Percentiles rank a stretch among this genome's conserved stretches.
phyloP scores from a whole-genome alignment of 2,113 vertebrate species.

The Leucoraja erinaceus region DNA sequence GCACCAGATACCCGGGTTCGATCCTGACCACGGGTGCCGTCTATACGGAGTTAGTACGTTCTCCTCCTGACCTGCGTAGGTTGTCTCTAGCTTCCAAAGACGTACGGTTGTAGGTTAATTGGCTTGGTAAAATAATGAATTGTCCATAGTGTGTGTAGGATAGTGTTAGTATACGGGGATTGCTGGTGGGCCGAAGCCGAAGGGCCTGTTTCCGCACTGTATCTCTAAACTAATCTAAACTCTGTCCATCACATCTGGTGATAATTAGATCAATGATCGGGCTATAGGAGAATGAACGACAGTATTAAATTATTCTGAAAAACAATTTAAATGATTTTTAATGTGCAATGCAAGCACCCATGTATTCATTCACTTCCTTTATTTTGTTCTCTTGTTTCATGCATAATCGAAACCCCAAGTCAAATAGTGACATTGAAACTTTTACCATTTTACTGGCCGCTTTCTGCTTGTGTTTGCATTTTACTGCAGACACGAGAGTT shows the following conservation, averaged over 20 bases:
- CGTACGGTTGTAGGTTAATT: too few species aligned
- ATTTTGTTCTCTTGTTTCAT: neutral
- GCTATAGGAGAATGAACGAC: neutral
- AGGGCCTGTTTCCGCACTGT: too few species aligned
- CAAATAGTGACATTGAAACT: neutral
- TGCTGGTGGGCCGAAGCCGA: too few species aligned
- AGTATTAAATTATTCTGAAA: neutral
- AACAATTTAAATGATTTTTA: neutral
- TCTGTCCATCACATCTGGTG: neutral
- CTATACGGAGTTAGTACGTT: too few species aligned
- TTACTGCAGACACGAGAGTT: neutral
- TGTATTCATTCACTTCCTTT: neutral
- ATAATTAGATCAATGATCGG: conserved; percentile 28
- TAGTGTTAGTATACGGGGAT: too few species aligned
- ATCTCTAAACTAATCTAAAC: neutral
- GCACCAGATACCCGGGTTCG: too few species aligned
- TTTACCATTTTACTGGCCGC: neutral
- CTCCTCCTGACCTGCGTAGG: too few species aligned
- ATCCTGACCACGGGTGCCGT: too few species aligned
- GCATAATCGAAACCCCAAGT: neutral
- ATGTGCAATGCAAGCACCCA: neutral
- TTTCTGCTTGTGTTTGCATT: neutral
- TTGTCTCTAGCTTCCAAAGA: too few species aligned
- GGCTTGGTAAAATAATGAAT: too few species aligned
- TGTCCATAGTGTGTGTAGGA: too few species aligned